Base-by-base conservation (phyloP, 37 sponge, comb jelly and placozoan genomes). In the Mnemiopsis leidyi region DNA sequence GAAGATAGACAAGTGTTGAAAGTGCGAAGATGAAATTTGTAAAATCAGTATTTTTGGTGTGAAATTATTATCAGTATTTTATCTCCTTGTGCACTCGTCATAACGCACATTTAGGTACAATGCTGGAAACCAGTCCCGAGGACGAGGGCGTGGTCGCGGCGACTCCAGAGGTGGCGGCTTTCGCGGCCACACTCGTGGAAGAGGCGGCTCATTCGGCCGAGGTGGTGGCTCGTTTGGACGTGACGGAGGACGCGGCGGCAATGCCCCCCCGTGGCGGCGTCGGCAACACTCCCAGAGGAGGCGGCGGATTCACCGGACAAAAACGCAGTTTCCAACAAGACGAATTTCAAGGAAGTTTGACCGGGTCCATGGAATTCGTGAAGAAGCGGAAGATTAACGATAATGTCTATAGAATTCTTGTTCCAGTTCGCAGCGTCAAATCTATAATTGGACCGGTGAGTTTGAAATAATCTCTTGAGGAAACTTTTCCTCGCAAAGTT, bases 311-410 rank as follows among this genome's bases (percentile, higher is more conserved):
- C 32, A 32, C 79, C 5, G 79, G 35, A 7, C 79, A 77, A 36
- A 77, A 77, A 20, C 79, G 79, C 20, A 32, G 79, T 13, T 77
- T 33, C 36, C 79, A 77, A 32, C 79, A 77, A 32, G 79, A 77
- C 32, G 79, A 77, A 13, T 77, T 33, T 32, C 20, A 13, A 16
- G 79, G 79, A 1, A 77, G 33, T 18, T 5, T 77, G 79, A 32
- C 79, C 79, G 79, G 79, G 36, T 32, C 79, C 7, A 31, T 77
- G 36, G 79, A 77, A 32, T 77, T 77, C 36, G 79, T 77, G 32
- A 77, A 77, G 79, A 77, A 77, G 36, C 1, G 79, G 36, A 77
- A 77, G 36, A 32, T 77, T 16, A 77, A 77, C 32, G 79, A 77
- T 32, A 77, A 77, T 32, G 79, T 77, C 18, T 32, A 77, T 20